Conservation (phyloP, 1,140 invertebrate genomes). For the Pantala flavescens region DNA sequence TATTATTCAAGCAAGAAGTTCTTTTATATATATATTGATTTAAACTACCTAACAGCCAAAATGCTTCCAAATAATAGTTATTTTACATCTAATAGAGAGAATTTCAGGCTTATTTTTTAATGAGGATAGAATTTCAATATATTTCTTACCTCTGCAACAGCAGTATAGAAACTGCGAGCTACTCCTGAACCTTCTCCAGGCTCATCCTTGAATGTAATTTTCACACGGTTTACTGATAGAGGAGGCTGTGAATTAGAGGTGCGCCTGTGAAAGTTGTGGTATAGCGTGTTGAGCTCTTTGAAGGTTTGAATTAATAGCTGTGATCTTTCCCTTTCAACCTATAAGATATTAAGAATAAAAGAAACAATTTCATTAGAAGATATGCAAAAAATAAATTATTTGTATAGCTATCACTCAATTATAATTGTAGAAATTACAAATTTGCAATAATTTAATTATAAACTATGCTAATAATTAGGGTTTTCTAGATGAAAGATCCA, state of each 20-base stretch:
- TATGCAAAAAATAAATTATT: no score
- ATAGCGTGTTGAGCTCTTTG: constrained; percentile 92
- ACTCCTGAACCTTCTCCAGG: constrained; percentile 99
- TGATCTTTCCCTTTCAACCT: constrained; percentile 87
- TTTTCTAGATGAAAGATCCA: no score
- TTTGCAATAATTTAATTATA: no score
- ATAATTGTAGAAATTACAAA: no score
- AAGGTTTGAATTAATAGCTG: constrained; percentile 86
- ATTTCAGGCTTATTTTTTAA: no score
- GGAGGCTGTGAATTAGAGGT: constrained; percentile 69
- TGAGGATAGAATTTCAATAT: no score
- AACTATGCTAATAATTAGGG: no score
- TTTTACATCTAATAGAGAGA: no score
- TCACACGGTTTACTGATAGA: constrained; percentile 86
- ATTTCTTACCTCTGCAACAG: constrained; percentile 69
- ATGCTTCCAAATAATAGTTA: no score
- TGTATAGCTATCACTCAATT: no score
- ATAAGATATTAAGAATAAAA: constrained; percentile 25
- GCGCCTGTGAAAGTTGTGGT: constrained; percentile 73
- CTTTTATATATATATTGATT: neutral
- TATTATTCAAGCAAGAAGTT: neutral
- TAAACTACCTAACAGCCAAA: no score
- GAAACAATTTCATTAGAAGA: no score
- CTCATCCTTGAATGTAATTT: constrained; percentile 97
- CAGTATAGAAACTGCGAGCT: constrained; percentile 95